These are phyloP conservation scores for Nothocercus nigrocapillus DNA, from an alignment of 2,113 vertebrate species.

Conservation along the genomic window DNA sequence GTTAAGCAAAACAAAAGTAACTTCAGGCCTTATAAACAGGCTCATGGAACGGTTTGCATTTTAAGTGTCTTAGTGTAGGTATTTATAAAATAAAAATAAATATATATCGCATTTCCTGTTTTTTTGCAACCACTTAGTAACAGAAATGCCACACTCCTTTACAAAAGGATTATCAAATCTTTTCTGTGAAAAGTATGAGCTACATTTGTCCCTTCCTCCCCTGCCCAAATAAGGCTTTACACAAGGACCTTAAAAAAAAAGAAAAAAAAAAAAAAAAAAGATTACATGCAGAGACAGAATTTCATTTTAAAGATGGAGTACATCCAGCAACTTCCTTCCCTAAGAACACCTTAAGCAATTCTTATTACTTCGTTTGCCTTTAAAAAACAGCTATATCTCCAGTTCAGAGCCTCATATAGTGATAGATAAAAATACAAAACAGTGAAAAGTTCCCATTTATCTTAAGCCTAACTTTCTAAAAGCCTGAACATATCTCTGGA, in stretches of 20 bases:
- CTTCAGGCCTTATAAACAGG: constrained; percentile 53
- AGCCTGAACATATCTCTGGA: not conserved
- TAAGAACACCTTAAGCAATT: not conserved
- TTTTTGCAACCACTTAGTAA: not conserved
- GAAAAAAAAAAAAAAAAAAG: constrained; percentile 45
- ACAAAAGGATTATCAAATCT: not conserved
- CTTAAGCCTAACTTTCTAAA: no score
- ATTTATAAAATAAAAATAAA: not conserved
- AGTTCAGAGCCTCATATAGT: not conserved
- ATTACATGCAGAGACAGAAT: not conserved
- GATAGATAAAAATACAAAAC: no score
- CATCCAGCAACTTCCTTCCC: not conserved
- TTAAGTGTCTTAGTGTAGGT: not conserved
- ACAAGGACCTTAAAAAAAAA: not conserved
- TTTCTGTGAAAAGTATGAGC: not conserved
- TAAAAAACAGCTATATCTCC: not conserved
- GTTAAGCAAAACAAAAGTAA: constrained; percentile 72
- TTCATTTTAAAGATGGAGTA: constrained; percentile 1
- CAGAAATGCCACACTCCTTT: not conserved
- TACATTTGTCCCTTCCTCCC: not conserved
- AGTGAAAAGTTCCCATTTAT: no score
- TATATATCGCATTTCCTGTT: not conserved
- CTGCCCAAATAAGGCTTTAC: not conserved
- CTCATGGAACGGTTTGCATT: constrained; percentile 2
- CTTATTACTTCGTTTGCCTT: not conserved